These are phyloP conservation scores for Pogonocherus hispidulus DNA, from an alignment of 2,888 invertebrate genomes.

Conservation along the genomic window DNA sequence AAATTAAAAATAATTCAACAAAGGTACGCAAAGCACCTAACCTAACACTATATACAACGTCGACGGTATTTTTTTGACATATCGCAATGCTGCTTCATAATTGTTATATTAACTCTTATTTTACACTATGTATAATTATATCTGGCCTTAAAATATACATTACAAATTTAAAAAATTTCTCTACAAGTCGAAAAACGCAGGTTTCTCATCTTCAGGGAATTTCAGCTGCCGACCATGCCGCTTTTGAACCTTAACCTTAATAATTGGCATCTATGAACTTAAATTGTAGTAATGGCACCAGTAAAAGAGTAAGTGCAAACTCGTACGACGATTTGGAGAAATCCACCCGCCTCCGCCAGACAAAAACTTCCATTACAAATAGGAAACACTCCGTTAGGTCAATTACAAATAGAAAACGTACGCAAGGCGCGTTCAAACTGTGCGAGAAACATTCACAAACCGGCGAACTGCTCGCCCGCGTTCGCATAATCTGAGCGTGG, in stretches of 20 bases:
- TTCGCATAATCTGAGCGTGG: too few species aligned
- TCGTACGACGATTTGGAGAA: constrained; percentile 29
- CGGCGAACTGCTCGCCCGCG: too few species aligned
- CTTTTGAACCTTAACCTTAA: constrained; percentile 48
- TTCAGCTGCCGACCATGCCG: constrained; percentile 58
- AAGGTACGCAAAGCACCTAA: constrained; percentile 67
- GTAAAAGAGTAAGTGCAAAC: constrained; percentile 45
- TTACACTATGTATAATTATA: constrained; percentile 64
- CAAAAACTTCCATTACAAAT: constrained; percentile 10
- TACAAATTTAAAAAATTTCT: constrained; percentile 61
- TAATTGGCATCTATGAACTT: constrained; percentile 54
- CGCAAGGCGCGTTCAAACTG: not conserved
- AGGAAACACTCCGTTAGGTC: too few species aligned
- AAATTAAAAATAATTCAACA: constrained; percentile 64
- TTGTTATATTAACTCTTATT: constrained; percentile 60
- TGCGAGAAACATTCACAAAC: not conserved
- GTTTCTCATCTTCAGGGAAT: constrained; percentile 39
- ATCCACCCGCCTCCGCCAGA: too few species aligned
- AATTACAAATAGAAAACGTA: too few species aligned
- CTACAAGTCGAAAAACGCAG: constrained; percentile 44
- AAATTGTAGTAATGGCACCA: constrained; percentile 56
- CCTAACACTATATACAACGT: constrained; percentile 59
- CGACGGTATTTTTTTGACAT: constrained; percentile 48
- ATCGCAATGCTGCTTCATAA: constrained; percentile 48
- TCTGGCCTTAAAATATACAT: constrained; percentile 62